Conservation (phyloP, 2,797 vertebrate genomes). For the Liasis olivaceus region DNA sequence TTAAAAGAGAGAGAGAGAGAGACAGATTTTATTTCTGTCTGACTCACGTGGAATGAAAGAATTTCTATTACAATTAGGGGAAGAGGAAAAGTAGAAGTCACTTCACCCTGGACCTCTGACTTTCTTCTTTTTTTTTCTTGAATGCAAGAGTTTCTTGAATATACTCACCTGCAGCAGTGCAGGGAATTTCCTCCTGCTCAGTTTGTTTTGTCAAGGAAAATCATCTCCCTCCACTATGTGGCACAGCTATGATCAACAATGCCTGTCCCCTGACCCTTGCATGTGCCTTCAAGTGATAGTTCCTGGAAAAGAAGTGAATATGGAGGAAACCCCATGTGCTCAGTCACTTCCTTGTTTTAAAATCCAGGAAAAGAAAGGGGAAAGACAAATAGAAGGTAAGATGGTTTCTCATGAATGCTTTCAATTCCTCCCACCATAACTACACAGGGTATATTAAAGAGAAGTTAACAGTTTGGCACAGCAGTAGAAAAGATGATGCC, state of each 20-base stretch:
- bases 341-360: not conserved
- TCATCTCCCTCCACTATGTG: not conserved
- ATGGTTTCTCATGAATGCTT: not conserved
- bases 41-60: not conserved
- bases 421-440: not conserved
- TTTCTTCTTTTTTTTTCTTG: not conserved
- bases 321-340: not conserved
- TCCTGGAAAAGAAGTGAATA: not conserved
- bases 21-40: not conserved
- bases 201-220: not conserved
- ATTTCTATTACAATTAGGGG: not conserved
- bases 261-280: not conserved
- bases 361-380: not conserved
- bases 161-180: not conserved
- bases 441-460: not conserved
- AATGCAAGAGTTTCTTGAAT: not conserved
- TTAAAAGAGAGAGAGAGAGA: not conserved
- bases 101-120: not conserved
- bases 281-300: too few species aligned
- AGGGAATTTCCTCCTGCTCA: not conserved
- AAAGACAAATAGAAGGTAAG: not conserved
- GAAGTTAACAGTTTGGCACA: not conserved
- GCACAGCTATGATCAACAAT: not conserved
- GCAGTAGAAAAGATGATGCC: not conserved
- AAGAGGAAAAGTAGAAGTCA: not conserved